These are phyloP conservation scores for Macaria notata DNA, from an alignment of 2,888 invertebrate genomes.

Conservation along the genomic window DNA sequence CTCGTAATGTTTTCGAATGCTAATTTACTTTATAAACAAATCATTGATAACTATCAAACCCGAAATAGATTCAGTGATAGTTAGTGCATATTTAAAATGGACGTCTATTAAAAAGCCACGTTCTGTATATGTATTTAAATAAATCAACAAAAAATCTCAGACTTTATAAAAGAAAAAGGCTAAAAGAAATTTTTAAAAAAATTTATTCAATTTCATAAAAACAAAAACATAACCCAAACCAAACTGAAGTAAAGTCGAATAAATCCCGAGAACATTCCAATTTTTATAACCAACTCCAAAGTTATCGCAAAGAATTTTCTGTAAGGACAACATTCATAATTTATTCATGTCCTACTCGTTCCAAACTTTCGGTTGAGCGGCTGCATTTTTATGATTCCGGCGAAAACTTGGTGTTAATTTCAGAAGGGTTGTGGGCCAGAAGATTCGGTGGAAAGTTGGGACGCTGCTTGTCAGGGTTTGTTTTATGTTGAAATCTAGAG, in stretches of 20 bases:
- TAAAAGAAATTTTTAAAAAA: too few species aligned
- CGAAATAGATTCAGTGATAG: too few species aligned
- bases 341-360: conserved; percentile 47
- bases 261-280: conserved; percentile 11
- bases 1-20: too few species aligned
- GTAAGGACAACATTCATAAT: conserved; percentile 45
- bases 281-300: conserved; percentile 20
- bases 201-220: too few species aligned
- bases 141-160: too few species aligned
- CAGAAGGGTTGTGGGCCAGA: conserved; percentile 27
- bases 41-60: too few species aligned
- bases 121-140: too few species aligned
- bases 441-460: conserved; percentile 29
- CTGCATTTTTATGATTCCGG: conserved; percentile 33
- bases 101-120: too few species aligned
- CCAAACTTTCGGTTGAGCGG: conserved; percentile 30
- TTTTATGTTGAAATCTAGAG: neutral
- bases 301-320: conserved; percentile 39
- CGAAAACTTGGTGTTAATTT: conserved; percentile 34
- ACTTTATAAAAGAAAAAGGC: too few species aligned
- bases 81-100: too few species aligned
- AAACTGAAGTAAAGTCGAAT: conserved; percentile 1
- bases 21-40: too few species aligned
- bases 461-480: too few species aligned
- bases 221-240: neutral